phyloP scores from a whole-genome alignment of 2,113 vertebrate species.

The Columbina picui region DNA sequence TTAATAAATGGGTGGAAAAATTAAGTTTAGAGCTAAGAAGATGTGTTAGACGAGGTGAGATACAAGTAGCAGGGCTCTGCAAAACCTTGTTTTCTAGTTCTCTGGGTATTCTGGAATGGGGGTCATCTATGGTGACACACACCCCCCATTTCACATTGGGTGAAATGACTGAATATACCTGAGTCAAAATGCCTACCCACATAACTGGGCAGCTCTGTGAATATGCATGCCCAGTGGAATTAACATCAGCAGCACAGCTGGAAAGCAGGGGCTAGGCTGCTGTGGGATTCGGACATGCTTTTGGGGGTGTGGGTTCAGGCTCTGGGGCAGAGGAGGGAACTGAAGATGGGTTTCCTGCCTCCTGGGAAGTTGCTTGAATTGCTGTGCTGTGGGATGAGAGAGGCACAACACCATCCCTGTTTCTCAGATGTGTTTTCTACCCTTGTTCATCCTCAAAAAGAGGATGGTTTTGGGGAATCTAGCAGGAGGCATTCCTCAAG shows the following conservation, averaged over 20 bases:
- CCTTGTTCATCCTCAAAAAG: not conserved
- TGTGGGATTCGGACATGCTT: not conserved
- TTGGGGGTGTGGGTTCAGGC: not conserved
- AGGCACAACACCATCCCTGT: not conserved
- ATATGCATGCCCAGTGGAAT: not conserved
- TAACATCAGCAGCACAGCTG: not conserved
- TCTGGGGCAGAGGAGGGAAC: not conserved
- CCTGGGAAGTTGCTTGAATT: not conserved
- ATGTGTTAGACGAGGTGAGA: not conserved
- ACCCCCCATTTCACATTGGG: not conserved
- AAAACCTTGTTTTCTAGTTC: not conserved
- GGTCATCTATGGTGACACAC: not conserved
- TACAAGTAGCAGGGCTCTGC: not conserved
- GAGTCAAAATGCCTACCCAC: not conserved
- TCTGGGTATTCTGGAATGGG: not conserved
- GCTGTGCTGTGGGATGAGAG: not conserved
- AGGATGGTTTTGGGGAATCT: not conserved
- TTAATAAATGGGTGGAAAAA: slow-evolving; percentile 42
- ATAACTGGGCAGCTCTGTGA: not conserved
- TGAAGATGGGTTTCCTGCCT: not conserved
- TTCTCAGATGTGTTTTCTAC: not conserved
- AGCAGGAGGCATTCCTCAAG: not conserved
- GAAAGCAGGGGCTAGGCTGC: not conserved
- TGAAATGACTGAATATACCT: not conserved
- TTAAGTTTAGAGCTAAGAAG: slow-evolving; percentile 9